Percentiles rank a stretch among this genome's conserved stretches.
These are phyloP conservation scores for Nyctalus aviator DNA, from an alignment of 2,797 vertebrate species.

Conservation along the genomic window DNA sequence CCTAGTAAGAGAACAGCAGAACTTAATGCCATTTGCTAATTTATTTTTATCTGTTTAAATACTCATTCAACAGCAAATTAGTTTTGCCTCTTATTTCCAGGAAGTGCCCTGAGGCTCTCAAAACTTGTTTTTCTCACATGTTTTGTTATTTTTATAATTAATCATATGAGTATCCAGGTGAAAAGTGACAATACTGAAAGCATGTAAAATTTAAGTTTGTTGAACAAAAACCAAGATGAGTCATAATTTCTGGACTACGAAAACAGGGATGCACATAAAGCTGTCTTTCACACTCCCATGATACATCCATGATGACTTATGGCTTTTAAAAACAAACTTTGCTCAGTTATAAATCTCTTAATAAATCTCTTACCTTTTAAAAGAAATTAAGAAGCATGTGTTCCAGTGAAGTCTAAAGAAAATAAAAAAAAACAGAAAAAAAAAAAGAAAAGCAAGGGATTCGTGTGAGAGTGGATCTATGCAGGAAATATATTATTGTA, in stretches of 20 bases:
- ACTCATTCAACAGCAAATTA: background rate
- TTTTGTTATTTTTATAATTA: background rate
- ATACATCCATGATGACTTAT: background rate
- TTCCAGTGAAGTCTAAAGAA: background rate
- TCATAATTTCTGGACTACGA: background rate
- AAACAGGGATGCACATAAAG: background rate
- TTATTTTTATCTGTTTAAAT: slow-evolving; percentile 1
- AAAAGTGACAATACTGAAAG: background rate
- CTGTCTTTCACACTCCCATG: background rate
- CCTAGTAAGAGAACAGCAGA: background rate
- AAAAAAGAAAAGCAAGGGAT: background rate
- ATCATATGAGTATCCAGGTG: background rate
- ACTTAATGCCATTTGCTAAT: background rate
- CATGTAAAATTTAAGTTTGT: background rate
- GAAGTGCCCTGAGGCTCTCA: background rate
- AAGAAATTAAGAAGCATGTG: background rate
- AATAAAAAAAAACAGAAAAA: background rate
- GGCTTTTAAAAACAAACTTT: background rate
- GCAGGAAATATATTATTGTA: background rate
- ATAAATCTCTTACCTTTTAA: background rate
- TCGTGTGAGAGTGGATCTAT: background rate
- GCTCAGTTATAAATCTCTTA: background rate
- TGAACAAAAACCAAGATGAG: background rate
- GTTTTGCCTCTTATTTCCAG: background rate
- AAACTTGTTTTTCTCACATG: background rate